A percentile compares a stretch with the other conserved stretches of the same genome.
These are phyloP conservation scores for Malacoctenus gilli DNA, from an alignment of 2,797 vertebrate genomes.

Conservation along the genomic window DNA sequence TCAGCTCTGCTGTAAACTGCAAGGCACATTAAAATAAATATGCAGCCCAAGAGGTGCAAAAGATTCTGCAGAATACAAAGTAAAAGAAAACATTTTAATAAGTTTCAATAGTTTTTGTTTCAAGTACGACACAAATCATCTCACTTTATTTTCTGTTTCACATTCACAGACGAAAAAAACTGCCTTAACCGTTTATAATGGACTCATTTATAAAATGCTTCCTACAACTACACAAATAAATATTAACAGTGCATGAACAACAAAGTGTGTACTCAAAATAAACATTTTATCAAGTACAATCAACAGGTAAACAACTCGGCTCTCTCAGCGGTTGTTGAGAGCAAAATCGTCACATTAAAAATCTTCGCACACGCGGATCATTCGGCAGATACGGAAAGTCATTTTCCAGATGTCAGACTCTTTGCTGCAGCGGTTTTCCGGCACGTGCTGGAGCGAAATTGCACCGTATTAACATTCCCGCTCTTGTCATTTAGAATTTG, in stretches of 20 bases:
- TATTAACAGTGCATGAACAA: constrained; percentile 21
- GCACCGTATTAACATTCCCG: constrained; percentile 2
- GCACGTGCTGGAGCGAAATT: not conserved
- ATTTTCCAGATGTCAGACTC: constrained; percentile 10
- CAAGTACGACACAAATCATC: too few species aligned
- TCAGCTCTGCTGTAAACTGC: too few species aligned
- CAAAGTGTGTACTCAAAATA: constrained; percentile 7
- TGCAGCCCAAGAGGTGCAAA: too few species aligned
- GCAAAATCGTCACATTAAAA: constrained; percentile 12
- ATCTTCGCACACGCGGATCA: not conserved
- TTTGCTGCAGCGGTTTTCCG: constrained; percentile 2
- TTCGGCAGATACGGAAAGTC: not conserved
- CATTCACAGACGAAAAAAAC: not conserved
- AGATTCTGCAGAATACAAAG: too few species aligned
- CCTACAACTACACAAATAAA: constrained; percentile 17
- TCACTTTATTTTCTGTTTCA: too few species aligned
- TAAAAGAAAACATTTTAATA: too few species aligned
- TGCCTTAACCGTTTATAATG: not conserved
- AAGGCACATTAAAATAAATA: too few species aligned
- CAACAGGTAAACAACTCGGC: not conserved
- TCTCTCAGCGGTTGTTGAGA: not conserved
- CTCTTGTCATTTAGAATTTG: constrained; percentile 11
- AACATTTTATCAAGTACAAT: constrained; percentile 8
- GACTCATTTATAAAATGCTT: not conserved
- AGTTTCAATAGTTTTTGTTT: too few species aligned